Evolutionary conservation across 2,113 vertebrate genomes (phyloP).

Genomic region (Macquaria ambigua): DNA sequence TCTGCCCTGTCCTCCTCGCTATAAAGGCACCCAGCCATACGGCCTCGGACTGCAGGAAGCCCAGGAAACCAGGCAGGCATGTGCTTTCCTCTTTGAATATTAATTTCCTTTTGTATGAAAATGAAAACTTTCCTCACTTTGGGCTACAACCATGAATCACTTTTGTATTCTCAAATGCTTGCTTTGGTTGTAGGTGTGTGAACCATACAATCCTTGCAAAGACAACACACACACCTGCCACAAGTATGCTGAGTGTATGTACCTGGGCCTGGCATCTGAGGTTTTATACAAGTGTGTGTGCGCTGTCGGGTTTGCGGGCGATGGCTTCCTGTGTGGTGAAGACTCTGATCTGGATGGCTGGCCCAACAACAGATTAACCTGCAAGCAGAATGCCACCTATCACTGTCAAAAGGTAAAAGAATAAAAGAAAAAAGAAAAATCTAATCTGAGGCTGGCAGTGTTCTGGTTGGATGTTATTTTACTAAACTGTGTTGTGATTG

Average conservation of each 20-base stretch:
- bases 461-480: not conserved
- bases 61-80: conserved; percentile 88
- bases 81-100: conserved; percentile 13
- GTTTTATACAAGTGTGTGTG: conserved; percentile 95
- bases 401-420: conserved; percentile 91
- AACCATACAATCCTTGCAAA: conserved; percentile 95
- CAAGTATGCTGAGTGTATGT: conserved; percentile 90
- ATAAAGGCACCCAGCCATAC: conserved; percentile 92
- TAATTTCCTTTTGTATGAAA: not conserved
- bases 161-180: not conserved
- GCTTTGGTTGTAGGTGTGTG: conserved; percentile 87
- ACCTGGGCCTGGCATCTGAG: conserved; percentile 92
- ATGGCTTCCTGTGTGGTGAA: conserved; percentile 94
- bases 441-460: not conserved
- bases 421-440: not conserved
- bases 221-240: conserved; percentile 95
- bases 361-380: conserved; percentile 92
- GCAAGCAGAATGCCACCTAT: conserved; percentile 92
- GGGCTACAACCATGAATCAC: not conserved
- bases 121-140: not conserved
- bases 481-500: conserved; percentile 37
- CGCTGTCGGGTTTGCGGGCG: conserved; percentile 93
- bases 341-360: conserved; percentile 98
- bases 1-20: conserved; percentile 92
- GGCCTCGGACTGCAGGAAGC: conserved; percentile 91